Evolutionary conservation across 92 coral and sea anemone genomes (phyloP).

Genomic region (Actinostola sp.): DNA sequence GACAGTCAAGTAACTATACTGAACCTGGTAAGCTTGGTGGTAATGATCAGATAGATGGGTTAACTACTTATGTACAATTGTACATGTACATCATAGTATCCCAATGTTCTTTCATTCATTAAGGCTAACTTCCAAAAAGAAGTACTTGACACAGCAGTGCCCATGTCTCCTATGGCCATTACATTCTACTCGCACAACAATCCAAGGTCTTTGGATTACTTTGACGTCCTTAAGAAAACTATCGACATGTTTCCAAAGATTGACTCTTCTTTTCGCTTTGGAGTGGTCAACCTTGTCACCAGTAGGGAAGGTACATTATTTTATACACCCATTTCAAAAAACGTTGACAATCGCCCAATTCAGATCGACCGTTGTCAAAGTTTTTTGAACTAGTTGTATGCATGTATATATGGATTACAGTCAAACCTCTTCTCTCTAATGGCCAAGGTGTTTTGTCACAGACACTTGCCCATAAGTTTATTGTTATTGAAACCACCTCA

Average conservation of each 20-base stretch:
- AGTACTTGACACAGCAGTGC: constrained; percentile 72
- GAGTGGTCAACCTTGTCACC: constrained; percentile 70
- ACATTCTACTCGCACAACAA: constrained; percentile 81
- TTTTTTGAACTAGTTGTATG: no score
- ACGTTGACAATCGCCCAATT: no score
- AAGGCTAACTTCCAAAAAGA: constrained; percentile 77
- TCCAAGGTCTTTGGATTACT: constrained; percentile 70
- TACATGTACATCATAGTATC: not conserved
- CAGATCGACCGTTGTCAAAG: no score
- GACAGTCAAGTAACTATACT: not conserved
- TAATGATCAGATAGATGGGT: no score
- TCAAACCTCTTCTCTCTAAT: no score
- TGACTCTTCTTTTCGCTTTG: constrained; percentile 66
- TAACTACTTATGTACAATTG: not conserved
- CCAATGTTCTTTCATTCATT: not conserved
- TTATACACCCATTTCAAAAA: no score
- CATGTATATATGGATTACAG: no score
- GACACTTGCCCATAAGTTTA: no score
- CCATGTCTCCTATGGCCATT: constrained; percentile 75
- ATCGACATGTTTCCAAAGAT: constrained; percentile 46
- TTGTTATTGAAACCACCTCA: no score
- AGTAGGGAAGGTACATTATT: constrained; percentile 61
- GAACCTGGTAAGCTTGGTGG: constrained; percentile 12
- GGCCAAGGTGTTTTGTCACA: no score
- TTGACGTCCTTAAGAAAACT: constrained; percentile 55